Conservation (phyloP, 2,113 vertebrate species). For the Catagonus wagneri region DNA sequence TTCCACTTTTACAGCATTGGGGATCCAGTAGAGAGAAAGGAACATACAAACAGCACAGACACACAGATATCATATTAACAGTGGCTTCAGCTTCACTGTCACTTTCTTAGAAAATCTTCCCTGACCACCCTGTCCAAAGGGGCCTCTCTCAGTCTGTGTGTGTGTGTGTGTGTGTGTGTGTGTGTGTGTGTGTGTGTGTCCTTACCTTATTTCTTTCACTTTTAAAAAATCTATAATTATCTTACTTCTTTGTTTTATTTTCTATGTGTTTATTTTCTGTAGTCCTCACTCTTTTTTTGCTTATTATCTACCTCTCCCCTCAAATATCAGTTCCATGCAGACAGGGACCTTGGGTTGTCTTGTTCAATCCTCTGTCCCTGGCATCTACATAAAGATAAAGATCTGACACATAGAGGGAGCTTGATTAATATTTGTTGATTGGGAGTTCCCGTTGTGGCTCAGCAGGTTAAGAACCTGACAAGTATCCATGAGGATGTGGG, state of each 20-base stretch:
- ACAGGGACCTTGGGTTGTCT: not conserved
- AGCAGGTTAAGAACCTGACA: too few relatives aligned
- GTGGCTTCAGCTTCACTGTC: not conserved
- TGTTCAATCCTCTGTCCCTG: not conserved
- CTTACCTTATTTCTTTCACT: not conserved
- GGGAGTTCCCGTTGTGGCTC: not conserved
- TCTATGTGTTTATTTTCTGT: not conserved
- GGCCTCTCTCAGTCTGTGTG: not conserved
- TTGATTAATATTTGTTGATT: conserved; percentile 35
- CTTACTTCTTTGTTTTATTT: not conserved
- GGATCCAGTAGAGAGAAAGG: not conserved
- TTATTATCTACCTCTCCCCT: not conserved
- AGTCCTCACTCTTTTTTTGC: not conserved
- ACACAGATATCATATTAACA: not conserved
- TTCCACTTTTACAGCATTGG: not conserved
- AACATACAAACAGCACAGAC: not conserved
- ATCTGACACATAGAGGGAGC: not conserved
- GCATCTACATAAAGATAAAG: conserved; percentile 15
- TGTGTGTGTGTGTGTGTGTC: not conserved
- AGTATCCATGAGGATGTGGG: too few relatives aligned
- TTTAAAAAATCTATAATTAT: not conserved
- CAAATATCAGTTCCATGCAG: not conserved
- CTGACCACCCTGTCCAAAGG: not conserved
- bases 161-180: not conserved
- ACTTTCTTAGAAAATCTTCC: not conserved